A percentile compares a stretch with the other conserved stretches of the same genome.
Evolutionary conservation across 53 echinoderm and acorn worm genomes (phyloP).

Genomic region (Temnopleurus reevesii): DNA sequence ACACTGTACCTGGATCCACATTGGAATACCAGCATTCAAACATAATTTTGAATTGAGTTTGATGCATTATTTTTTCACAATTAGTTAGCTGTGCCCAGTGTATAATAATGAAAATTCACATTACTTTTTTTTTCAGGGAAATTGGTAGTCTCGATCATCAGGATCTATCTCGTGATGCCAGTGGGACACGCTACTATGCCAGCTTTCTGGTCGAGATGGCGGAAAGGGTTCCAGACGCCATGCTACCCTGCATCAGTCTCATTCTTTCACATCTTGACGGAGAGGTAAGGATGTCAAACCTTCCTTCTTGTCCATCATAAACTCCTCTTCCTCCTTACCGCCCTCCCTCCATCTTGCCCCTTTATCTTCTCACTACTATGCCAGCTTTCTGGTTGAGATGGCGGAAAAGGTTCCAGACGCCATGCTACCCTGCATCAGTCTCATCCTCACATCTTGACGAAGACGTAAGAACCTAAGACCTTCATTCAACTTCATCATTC

Average conservation of each 20-base stretch:
- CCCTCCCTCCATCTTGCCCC: too few relatives aligned
- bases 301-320: too few relatives aligned
- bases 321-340: too few relatives aligned
- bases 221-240: slow-evolving; percentile 80
- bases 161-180: slow-evolving; percentile 90
- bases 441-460: slow-evolving; percentile 85
- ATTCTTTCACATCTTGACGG: slow-evolving; percentile 79
- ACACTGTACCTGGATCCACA: too few relatives aligned
- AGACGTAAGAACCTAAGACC: too few relatives aligned
- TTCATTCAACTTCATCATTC: too few relatives aligned
- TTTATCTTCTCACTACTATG: too few relatives aligned
- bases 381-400: slow-evolving; percentile 82
- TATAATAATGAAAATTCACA: background rate
- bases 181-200: slow-evolving; percentile 91
- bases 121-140: slow-evolving; percentile 34
- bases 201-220: slow-evolving; percentile 89
- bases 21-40: too few relatives aligned
- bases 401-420: slow-evolving; percentile 77
- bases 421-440: slow-evolving; percentile 89
- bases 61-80: too few relatives aligned
- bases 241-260: slow-evolving; percentile 91
- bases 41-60: too few relatives aligned
- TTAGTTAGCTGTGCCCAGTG: too few relatives aligned
- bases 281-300: background rate
- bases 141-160: slow-evolving; percentile 58